Evolutionary conservation across 2,888 invertebrate genomes (phyloP).

Genomic region (Ectobius pallidus): DNA sequence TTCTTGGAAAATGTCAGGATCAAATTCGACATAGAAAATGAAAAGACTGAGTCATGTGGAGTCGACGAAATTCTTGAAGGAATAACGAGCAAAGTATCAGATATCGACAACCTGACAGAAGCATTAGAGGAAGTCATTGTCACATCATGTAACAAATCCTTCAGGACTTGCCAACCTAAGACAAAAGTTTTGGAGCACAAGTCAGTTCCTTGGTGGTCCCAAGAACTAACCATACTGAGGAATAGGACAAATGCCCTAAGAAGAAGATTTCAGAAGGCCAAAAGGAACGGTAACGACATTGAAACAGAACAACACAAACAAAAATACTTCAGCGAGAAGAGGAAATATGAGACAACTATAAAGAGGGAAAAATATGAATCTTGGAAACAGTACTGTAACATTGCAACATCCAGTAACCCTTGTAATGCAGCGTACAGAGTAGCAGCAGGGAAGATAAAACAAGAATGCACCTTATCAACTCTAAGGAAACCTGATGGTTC

Average conservation of each 20-base stretch:
- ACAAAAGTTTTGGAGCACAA: not conserved
- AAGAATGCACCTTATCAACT: not conserved
- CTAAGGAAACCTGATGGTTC: not conserved
- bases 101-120: not conserved
- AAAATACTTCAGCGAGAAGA: not conserved
- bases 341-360: not conserved
- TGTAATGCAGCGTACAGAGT: slow-evolving; percentile 2
- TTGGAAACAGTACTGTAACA: not conserved
- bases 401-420: not conserved
- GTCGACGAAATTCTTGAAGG: too few relatives aligned
- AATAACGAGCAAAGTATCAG: not conserved
- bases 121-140: not conserved
- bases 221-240: not conserved
- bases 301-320: not conserved
- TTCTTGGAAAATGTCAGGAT: too few relatives aligned
- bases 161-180: not conserved
- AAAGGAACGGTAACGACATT: not conserved
- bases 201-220: not conserved
- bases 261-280: not conserved
- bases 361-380: not conserved
- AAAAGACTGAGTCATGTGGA: too few relatives aligned
- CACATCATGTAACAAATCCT: not conserved
- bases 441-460: not conserved
- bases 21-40: too few relatives aligned
- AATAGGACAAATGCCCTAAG: not conserved